Conservation (phyloP, 2,113 vertebrate genomes). For the Plecturocebus donacophilus region DNA sequence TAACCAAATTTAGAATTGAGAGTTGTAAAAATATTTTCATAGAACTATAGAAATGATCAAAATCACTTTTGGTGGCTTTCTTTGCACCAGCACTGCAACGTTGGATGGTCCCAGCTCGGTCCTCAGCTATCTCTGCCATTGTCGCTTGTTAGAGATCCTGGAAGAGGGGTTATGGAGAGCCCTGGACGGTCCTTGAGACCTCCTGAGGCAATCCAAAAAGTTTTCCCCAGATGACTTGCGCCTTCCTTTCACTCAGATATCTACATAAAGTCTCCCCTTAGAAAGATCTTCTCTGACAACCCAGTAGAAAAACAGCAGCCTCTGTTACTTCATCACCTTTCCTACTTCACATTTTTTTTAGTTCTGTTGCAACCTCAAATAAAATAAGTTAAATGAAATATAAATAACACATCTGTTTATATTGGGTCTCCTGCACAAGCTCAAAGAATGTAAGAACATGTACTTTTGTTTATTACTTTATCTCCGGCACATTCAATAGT, state of each 20-base stretch:
- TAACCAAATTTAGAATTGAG: background rate
- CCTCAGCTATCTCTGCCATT: background rate
- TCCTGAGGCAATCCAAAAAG: background rate
- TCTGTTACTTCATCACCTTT: background rate
- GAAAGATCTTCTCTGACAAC: background rate
- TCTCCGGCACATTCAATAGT: background rate
- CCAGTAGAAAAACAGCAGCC: background rate
- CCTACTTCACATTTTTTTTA: background rate
- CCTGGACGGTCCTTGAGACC: background rate
- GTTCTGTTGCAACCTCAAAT: background rate
- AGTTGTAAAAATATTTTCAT: background rate
- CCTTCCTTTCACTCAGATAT: background rate
- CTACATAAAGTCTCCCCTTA: background rate
- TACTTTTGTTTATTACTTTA: background rate
- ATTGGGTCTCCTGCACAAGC: background rate
- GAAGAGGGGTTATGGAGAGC: background rate
- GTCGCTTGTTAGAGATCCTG: background rate
- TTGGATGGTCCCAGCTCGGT: background rate
- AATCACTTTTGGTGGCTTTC: background rate
- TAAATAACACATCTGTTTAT: background rate
- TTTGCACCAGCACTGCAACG: background rate
- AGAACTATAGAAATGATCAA: background rate
- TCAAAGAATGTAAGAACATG: background rate
- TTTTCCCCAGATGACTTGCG: background rate
- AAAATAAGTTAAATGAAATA: background rate